Base-by-base conservation (phyloP, 2,113 vertebrate species). In the Balaenoptera acutorostrata region DNA sequence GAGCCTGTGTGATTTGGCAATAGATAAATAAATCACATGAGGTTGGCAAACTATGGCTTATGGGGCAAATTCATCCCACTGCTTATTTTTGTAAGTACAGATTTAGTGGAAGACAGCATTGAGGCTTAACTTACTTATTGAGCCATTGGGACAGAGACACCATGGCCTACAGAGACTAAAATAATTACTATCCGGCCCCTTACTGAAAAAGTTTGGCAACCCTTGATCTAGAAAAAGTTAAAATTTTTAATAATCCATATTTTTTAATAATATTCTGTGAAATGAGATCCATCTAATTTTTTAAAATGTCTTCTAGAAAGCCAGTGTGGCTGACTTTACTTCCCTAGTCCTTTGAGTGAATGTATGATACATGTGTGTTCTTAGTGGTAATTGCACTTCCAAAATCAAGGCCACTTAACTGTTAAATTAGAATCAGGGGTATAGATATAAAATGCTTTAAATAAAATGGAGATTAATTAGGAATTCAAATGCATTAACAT, bases 401-500 rank as follows among this genome's bases (percentile, higher is more conserved):
- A 57, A 55, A 89, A 31, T 63, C 82, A 96, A 92, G 82, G 3
- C 75, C 46, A 71, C 77, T 84, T 41, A 59, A 64, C 44, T 88
- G 44, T 69, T 92, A 94, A 95, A 87, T 71, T 81, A 68, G 80
- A 46, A 69, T 59, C 61, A 25, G 64, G 25, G 49, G 61, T 72
- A 29, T 61, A 92, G 84, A 77, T 59, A 93, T 12, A 92, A 95
- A 52, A 84, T 85, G 29, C 14, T 92, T 77, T 69, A 92, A 95
- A 44, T 69, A 89, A 93, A 93, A 96, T 93, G 17, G 88, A 96
- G 63, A 90, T 93, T 98, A 98, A 98, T 97, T 98, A 98, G 85
- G 83, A 96, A 95, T 98, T 97, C 97, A 97, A 97, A 98, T 75
- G 27, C 57, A 88, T 97, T 96, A 96, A 92, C 90, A 98, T 93